Evolutionary conservation across 2,113 vertebrate species (phyloP), one percentile per base, ranked within the genome.

Genomic region (Anas platyrhynchos): DNA sequence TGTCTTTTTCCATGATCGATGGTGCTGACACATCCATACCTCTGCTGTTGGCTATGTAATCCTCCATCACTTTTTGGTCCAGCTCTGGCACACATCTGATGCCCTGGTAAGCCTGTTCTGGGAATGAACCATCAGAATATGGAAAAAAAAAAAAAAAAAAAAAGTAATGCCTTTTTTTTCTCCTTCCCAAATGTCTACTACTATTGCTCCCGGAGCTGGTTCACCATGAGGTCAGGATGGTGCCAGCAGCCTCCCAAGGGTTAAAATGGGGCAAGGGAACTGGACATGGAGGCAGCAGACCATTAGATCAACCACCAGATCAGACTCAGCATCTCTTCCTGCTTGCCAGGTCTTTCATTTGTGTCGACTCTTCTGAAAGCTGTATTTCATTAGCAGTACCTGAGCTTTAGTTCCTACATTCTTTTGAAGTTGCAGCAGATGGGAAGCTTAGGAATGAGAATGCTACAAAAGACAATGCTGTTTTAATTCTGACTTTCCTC

Each of bases 361-460:
- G 26, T 86, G 36, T 89, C 91, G 91, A 86, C 44, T 83, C 14
- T 67, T 67, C 56, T 83, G 73, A 90, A 96, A 87, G 34, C 55
- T 89, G 20, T 71, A 32, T 55, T 68, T 76, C 11, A 41, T 77
- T 89, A 74, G 65, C 31, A 75, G 50, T 27, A 69, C 7, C 44
- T 66, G 66, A 75, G 31, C 63, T 89, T 86, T 36, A 88, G 54
- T 17, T 91, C 13, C 63, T 75, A 14, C 74, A 18, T 69, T 65
- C 38, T 48, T 46, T 61, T 92, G 86, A 83, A 92, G 41, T 4
- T 63, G 50, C 50, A 86, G 54, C 50, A 82, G 71, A 55, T 69
- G 16, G 48, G 44, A 89, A 73, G 71, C 31, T 87, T 87, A 87
- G 76, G 54, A 91, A 89, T 41, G 22, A 80, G 46, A 72, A 75